These are phyloP conservation scores for Xyliphius kryptos DNA, from an alignment of 2,113 vertebrate species.

Conservation along the genomic window DNA sequence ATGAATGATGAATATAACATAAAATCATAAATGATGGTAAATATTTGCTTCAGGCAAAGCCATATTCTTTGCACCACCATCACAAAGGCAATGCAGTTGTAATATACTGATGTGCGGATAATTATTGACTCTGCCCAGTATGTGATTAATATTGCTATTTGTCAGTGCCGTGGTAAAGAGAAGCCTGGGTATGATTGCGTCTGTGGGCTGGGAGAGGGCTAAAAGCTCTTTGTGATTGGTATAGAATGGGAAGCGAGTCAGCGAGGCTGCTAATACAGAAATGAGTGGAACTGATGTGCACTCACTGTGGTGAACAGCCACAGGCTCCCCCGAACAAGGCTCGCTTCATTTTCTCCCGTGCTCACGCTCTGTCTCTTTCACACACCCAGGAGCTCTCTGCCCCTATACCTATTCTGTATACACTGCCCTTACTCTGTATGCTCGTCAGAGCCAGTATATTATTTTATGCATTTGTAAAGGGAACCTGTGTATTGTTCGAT, in stretches of 20 bases:
- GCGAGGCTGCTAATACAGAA: conserved; percentile 47
- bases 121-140: too few species aligned
- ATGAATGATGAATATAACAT: too few species aligned
- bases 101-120: too few species aligned
- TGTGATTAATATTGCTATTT: too few species aligned
- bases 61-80: too few species aligned
- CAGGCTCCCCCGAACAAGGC: conserved; percentile 38
- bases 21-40: too few species aligned
- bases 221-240: conserved; percentile 36
- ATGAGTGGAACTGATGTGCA: conserved; percentile 55
- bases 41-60: too few species aligned
- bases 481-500: too few species aligned
- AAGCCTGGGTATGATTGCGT: too few species aligned
- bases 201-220: conserved; percentile 35
- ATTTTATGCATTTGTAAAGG: too few species aligned
- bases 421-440: not conserved
- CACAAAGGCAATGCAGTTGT: too few species aligned
- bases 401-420: not conserved
- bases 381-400: conserved; percentile 10
- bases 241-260: conserved; percentile 54
- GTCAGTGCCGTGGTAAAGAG: not conserved
- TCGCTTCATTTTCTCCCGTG: conserved; percentile 8
- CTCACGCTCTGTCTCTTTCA: not conserved
- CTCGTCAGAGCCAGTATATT: too few species aligned
- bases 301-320: conserved; percentile 50